Conservation (phyloP, 2,113 vertebrate species). For the Corapipo altera region DNA sequence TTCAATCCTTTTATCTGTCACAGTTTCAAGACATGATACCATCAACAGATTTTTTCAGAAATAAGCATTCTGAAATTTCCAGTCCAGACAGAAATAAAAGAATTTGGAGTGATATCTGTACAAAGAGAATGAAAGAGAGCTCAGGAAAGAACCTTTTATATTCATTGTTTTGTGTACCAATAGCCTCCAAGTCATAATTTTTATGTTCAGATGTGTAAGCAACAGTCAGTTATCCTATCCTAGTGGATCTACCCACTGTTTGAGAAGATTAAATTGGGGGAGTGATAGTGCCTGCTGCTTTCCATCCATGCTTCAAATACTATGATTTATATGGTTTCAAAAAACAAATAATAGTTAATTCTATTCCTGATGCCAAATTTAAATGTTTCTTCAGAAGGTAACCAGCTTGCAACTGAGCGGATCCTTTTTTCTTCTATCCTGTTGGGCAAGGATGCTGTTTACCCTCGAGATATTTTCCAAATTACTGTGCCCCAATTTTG, state of each 20-base stretch:
- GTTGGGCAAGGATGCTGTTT: not conserved
- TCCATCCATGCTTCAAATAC: not conserved
- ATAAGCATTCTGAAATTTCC: not conserved
- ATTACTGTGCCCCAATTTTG: not conserved
- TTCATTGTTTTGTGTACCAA: not conserved
- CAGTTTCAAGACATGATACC: not conserved
- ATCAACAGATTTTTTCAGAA: slow-evolving; percentile 1
- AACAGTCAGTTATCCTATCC: not conserved
- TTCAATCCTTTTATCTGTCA: not conserved
- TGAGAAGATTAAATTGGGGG: not conserved
- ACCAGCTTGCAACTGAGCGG: not conserved
- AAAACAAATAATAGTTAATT: not conserved
- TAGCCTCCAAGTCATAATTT: not conserved
- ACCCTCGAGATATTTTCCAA: not conserved
- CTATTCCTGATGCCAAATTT: not conserved
- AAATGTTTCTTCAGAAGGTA: not conserved
- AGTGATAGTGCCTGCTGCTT: not conserved
- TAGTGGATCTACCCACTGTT: not conserved
- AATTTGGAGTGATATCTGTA: not conserved
- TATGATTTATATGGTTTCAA: not conserved
- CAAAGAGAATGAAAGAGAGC: not conserved
- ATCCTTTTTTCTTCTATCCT: not conserved
- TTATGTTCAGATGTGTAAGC: not conserved
- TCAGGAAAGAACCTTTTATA: not conserved
- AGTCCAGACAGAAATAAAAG: not conserved